A percentile compares a stretch with the other conserved stretches of the same genome.
phyloP scores from a whole-genome alignment of 2,113 vertebrate species.

The Oriolus oriolus region DNA sequence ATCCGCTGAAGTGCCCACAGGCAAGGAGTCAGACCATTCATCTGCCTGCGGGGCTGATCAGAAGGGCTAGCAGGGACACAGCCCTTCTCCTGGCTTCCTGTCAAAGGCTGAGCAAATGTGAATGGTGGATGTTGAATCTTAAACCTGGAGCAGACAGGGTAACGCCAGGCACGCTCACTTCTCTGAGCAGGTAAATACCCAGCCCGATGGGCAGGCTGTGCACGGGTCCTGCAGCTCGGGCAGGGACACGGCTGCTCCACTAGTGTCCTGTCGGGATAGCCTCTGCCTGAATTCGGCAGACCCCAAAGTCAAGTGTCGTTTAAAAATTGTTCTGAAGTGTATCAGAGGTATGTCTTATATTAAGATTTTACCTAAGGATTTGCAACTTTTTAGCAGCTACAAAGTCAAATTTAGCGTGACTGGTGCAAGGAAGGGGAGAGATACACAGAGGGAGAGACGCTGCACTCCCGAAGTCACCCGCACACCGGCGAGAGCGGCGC shows the following conservation, averaged over 20 bases:
- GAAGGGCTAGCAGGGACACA: neutral
- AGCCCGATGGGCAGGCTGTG: neutral
- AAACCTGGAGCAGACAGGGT: neutral
- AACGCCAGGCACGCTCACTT: neutral
- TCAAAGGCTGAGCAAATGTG: neutral
- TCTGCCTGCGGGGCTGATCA: neutral
- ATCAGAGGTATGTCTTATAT: fast-evolving
- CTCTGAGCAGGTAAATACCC: neutral
- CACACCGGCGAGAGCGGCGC: neutral
- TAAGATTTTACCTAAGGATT: neutral
- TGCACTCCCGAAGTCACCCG: neutral
- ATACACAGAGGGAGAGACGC: fast-evolving
- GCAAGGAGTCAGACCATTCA: neutral
- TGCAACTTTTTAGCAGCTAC: neutral
- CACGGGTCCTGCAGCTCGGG: neutral
- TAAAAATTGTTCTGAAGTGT: no score
- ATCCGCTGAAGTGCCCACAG: neutral
- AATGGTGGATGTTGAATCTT: neutral
- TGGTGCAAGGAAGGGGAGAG: neutral
- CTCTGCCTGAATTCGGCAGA: neutral
- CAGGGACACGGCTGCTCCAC: neutral
- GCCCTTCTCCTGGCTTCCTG: neutral
- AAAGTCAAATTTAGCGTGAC: neutral
- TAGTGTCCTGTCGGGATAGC: fast-evolving
- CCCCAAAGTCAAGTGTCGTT: fast-evolving